Evolutionary conservation across 2,113 vertebrate genomes (phyloP).

Genomic region (Uria aalge): DNA sequence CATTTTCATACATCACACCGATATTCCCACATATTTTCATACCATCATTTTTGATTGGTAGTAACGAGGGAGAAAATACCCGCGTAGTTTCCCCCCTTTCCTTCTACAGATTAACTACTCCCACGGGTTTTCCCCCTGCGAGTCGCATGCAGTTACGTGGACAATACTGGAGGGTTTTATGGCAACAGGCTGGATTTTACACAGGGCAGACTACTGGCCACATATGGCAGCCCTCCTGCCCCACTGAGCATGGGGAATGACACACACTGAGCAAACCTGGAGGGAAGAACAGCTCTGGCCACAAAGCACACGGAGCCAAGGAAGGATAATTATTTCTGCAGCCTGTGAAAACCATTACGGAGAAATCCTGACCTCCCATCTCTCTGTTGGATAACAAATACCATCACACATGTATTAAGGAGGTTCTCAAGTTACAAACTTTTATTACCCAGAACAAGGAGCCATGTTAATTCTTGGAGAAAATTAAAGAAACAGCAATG

Average conservation of each 20-base stretch:
- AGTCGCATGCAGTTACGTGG: neutral
- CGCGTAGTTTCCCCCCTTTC: neutral
- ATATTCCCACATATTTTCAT: neutral
- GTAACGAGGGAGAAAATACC: neutral
- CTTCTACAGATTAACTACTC: neutral
- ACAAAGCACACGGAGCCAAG: neutral
- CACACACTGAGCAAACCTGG: neutral
- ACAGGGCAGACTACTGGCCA: neutral
- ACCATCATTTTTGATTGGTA: neutral
- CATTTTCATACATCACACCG: neutral
- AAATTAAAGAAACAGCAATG: neutral
- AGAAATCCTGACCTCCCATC: constrained; percentile 18
- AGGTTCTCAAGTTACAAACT: constrained; percentile 31
- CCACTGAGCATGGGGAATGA: neutral
- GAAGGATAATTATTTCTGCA: constrained; percentile 32
- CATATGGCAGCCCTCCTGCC: neutral
- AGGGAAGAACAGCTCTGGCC: neutral
- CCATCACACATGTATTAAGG: neutral
- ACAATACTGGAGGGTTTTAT: neutral
- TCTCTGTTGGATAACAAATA: constrained; percentile 42
- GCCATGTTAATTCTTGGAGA: neutral
- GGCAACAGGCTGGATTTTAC: neutral
- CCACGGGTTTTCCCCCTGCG: neutral
- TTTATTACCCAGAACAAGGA: neutral
- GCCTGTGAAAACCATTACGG: constrained; percentile 14